These are phyloP conservation scores for Periphyllus acericola DNA, from an alignment of 2,888 invertebrate species.

Conservation along the genomic window DNA sequence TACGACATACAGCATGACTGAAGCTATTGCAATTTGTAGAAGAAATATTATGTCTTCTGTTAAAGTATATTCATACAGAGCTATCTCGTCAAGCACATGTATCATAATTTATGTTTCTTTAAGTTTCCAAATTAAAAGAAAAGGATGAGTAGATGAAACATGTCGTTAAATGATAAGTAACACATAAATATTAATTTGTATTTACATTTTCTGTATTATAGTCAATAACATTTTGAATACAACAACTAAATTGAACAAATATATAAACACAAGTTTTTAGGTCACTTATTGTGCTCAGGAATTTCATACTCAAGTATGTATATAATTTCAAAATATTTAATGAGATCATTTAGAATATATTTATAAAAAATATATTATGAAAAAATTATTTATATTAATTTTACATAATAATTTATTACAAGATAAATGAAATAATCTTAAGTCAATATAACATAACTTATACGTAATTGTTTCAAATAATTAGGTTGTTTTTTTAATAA, in stretches of 20 bases:
- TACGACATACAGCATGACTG: too few species aligned
- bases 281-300: not conserved
- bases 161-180: too few species aligned
- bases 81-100: too few species aligned
- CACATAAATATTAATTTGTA: not conserved
- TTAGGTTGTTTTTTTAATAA: not conserved
- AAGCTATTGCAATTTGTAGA: too few species aligned
- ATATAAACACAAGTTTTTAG: not conserved
- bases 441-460: not conserved
- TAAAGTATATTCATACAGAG: too few species aligned
- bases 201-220: not conserved
- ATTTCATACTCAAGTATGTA: not conserved
- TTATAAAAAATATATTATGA: slow-evolving; percentile 31
- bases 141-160: too few species aligned
- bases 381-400: not conserved
- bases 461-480: too few species aligned
- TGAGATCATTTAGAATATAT: slow-evolving; percentile 40
- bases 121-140: too few species aligned
- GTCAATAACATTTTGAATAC: not conserved
- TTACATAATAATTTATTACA: not conserved
- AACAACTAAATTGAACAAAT: not conserved
- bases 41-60: too few species aligned
- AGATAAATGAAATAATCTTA: slow-evolving; percentile 9
- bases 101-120: too few species aligned
- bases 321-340: slow-evolving; percentile 4